Evolutionary conservation across 2,113 vertebrate species (phyloP).

Genomic region (Planiliza haematocheilus): DNA sequence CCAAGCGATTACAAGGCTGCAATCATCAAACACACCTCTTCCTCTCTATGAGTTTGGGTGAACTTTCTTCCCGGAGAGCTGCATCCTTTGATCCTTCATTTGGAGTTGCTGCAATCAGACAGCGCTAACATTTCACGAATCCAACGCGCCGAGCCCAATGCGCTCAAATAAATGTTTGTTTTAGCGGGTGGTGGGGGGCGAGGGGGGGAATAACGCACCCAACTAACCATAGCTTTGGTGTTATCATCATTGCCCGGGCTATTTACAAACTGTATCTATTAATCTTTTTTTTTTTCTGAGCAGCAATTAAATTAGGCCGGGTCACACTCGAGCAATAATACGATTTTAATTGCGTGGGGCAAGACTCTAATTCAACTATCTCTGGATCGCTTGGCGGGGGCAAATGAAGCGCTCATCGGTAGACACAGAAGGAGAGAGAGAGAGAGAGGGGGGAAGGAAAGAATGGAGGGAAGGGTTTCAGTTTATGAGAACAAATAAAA

Average conservation of each 20-base stretch:
- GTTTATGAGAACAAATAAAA: conserved; percentile 30
- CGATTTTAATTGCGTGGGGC: conserved; percentile 79
- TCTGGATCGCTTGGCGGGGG: conserved; percentile 74
- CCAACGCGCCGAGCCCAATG: conserved; percentile 27
- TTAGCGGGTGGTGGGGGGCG: too few relatives aligned
- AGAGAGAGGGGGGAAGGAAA: background rate
- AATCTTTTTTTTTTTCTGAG: conserved; percentile 72
- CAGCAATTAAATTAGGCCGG: conserved; percentile 78
- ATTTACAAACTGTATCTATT: conserved; percentile 76
- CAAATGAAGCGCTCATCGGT: conserved; percentile 59
- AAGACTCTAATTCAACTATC: conserved; percentile 78
- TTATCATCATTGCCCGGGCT: conserved; percentile 61
- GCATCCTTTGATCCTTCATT: conserved; percentile 53
- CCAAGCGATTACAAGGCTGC: conserved; percentile 61
- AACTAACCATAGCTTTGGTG: conserved; percentile 66
- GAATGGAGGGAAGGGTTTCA: conserved; percentile 16
- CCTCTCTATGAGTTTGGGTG: conserved; percentile 36
- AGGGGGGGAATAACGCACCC: conserved; percentile 68
- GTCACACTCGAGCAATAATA: conserved; percentile 80
- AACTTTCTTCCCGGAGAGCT: conserved; percentile 41
- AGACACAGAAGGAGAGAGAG: conserved; percentile 17
- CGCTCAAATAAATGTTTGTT: conserved; percentile 67
- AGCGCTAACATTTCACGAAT: conserved; percentile 36
- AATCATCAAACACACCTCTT: conserved; percentile 30
- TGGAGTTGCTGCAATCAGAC: conserved; percentile 55